Evolutionary conservation across 1,140 invertebrate species (phyloP).

Genomic region (Tyrophagus putrescentiae): DNA sequence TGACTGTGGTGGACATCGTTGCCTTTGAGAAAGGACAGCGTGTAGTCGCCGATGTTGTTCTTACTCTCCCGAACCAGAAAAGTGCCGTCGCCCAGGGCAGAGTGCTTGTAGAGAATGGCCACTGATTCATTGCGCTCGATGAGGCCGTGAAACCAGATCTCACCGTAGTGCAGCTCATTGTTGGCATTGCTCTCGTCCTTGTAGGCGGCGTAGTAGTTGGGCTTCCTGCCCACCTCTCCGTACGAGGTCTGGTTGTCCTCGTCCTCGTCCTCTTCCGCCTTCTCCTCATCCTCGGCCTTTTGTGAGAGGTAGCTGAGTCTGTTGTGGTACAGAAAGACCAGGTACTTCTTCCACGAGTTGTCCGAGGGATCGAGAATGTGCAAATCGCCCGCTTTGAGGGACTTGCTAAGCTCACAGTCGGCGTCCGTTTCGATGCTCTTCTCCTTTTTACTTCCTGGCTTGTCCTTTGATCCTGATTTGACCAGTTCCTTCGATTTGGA

Average conservation of each 20-base stretch:
- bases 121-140: slow-evolving; percentile 46
- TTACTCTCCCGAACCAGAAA: slow-evolving; percentile 88
- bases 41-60: slow-evolving; percentile 92
- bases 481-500: not conserved
- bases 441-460: not conserved
- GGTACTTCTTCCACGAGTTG: slow-evolving; percentile 8
- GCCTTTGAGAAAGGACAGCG: slow-evolving; percentile 79
- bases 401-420: not conserved
- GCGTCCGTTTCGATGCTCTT: not conserved
- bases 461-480: not conserved
- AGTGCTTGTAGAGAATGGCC: slow-evolving; percentile 58
- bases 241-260: slow-evolving; percentile 34
- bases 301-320: slow-evolving; percentile 11
- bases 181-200: not conserved
- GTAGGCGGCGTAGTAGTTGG: not conserved
- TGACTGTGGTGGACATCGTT: slow-evolving; percentile 80
- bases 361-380: not conserved
- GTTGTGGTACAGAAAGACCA: not conserved
- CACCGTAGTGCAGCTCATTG: slow-evolving; percentile 78
- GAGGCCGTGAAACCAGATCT: slow-evolving; percentile 82
- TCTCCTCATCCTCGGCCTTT: slow-evolving; percentile 30
- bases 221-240: not conserved
- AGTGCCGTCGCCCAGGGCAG: slow-evolving; percentile 78
- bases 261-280: slow-evolving; percentile 44
- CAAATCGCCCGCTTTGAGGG: slow-evolving; percentile 5